Base-by-base conservation (phyloP, 2,888 invertebrate species). In the Busseola fusca region DNA sequence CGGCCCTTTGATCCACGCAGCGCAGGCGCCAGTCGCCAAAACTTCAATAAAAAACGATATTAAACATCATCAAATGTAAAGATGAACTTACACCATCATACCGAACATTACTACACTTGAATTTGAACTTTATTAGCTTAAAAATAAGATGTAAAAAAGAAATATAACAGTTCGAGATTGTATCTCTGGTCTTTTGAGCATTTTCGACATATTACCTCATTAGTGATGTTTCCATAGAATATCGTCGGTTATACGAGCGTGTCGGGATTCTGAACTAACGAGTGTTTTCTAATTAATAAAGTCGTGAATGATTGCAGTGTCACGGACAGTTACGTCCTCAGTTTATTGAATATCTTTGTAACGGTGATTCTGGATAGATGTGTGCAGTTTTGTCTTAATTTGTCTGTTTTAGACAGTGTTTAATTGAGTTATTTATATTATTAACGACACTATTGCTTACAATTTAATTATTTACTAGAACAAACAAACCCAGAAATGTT, bases 1-100 rank as follows among this genome's bases (percentile, higher is more conserved):
- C 85, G 87, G 84, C 64, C 10, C 80, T 79, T 88, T 88, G 86
- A 87, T 85, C 79, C 34, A 69, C 56, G 64, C 65, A 58, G 54
- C 37, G 58, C 62, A 52, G 56, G 60, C 64, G 45, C 57, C 65
- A 62, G 69, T 81, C 81, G 81, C 83, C 78, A 82, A 81, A 82
- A 79, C 80, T 66, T 83, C 69, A 81, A 83, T 82, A 84, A 86
- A 85, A 84, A 87, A 81, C 77, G 80, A 84, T 83, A 80, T 85
- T 77, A 78, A 70, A 74, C 64, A 54, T 73, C 59, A 67, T 77
- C 50, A 71, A 71, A 78, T 65, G 37, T 72, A 60, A 81, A 81
- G 64, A 65, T 34, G 48, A 54, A 66, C 60, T 63, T 64, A 45
- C 42, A 68, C 64, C 30, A 74, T 52, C 37, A 48, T 52, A 45